Conservation (phyloP, 2,113 vertebrate genomes). For the rabbit (Oryctolagus cuniculus) region DNA sequence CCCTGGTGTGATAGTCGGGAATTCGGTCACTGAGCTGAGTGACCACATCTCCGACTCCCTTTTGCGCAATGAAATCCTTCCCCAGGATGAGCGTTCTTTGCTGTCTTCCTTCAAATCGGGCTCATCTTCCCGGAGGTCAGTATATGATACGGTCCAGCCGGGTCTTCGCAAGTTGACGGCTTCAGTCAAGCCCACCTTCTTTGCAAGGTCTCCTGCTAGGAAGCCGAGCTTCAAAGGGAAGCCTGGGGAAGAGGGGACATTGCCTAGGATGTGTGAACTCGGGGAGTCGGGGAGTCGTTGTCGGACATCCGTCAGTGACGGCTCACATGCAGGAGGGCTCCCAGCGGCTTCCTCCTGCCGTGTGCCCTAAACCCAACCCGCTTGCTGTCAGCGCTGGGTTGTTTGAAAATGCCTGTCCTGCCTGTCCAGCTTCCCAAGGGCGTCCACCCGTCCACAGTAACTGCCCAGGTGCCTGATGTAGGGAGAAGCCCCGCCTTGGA, state of each 20-base stretch:
- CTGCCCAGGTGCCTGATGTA: not conserved
- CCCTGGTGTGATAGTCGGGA: not conserved
- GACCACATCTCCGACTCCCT: not conserved
- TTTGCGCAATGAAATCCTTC: not conserved
- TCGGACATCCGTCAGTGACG: not conserved
- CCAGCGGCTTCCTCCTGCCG: conserved; percentile 67
- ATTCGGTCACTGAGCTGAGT: not conserved
- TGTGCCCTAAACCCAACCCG: conserved; percentile 49
- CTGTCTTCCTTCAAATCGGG: conserved; percentile 10
- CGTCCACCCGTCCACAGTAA: not conserved
- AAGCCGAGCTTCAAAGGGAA: conserved; percentile 70
- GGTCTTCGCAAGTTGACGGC: conserved; percentile 50
- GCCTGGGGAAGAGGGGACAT: conserved; percentile 61
- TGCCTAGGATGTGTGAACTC: conserved; percentile 44
- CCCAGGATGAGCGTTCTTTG: not conserved
- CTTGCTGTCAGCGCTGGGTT: not conserved
- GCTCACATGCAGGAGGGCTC: conserved; percentile 22
- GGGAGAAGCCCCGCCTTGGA: not conserved
- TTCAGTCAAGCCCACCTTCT: conserved; percentile 54
- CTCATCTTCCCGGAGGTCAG: conserved; percentile 23
- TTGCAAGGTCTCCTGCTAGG: conserved; percentile 34
- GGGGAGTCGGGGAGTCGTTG: conserved; percentile 6
- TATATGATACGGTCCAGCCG: conserved; percentile 55
- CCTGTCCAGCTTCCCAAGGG: not conserved
- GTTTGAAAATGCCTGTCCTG: not conserved